Conservation (phyloP, 2,888 invertebrate species). For the Phaedon cochleariae region DNA sequence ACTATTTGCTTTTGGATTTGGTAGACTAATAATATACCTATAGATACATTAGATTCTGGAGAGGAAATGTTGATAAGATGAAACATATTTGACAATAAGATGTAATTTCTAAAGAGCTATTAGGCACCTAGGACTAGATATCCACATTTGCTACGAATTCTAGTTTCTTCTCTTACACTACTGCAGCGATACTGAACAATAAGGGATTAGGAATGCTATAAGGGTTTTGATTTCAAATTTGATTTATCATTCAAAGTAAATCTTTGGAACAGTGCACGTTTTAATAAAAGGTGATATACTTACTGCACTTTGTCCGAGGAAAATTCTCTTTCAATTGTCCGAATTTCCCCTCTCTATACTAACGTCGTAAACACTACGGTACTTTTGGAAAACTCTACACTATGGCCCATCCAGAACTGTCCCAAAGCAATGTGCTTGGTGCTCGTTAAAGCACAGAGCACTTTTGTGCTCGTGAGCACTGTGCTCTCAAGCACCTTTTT, state of each 20-base stretch:
- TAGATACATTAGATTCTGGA: too few relatives aligned
- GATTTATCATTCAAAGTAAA: background rate
- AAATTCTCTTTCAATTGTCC: background rate
- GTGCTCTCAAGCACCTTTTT: too few relatives aligned
- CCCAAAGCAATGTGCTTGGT: too few relatives aligned
- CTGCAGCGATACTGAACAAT: conserved; percentile 8
- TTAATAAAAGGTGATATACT: background rate
- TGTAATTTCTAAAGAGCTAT: too few relatives aligned
- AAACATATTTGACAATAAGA: too few relatives aligned
- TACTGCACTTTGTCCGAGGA: background rate
- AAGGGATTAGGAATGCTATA: background rate
- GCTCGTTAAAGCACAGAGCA: too few relatives aligned
- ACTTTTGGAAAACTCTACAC: background rate
- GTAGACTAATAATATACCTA: too few relatives aligned
- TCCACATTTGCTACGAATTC: conserved; percentile 28
- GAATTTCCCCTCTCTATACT: background rate
- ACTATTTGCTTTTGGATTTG: too few relatives aligned
- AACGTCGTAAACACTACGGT: background rate
- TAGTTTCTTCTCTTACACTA: conserved; percentile 44
- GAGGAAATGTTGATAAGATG: too few relatives aligned
- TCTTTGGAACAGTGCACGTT: background rate
- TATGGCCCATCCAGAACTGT: background rate
- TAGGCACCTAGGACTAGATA: too few relatives aligned
- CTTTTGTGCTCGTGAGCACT: too few relatives aligned
- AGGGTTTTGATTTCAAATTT: background rate